Conservation (phyloP, 1,140 invertebrate genomes). For the Cydia amplana region DNA sequence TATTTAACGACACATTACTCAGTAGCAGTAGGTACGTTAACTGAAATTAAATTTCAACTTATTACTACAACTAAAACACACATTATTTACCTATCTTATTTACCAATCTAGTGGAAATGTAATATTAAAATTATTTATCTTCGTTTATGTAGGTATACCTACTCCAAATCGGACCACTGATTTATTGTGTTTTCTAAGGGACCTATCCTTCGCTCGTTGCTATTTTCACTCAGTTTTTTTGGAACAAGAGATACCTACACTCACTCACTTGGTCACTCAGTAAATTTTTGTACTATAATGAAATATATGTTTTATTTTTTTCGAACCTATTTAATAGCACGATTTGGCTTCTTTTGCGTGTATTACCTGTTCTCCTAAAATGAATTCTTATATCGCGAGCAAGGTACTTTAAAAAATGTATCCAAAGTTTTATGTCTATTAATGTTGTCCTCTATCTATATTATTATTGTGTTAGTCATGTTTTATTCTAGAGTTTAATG, state of each 20-base stretch:
- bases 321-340: too few relatives aligned
- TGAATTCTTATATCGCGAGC: neutral
- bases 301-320: too few relatives aligned
- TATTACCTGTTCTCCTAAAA: neutral
- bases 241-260: too few relatives aligned
- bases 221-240: too few relatives aligned
- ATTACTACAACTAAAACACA: too few relatives aligned
- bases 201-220: conserved; percentile 33
- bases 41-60: too few relatives aligned
- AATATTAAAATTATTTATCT: neutral
- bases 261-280: too few relatives aligned
- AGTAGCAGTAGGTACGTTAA: too few relatives aligned
- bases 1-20: too few relatives aligned
- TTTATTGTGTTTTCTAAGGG: conserved; percentile 37
- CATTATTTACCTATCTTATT: neutral
- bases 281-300: too few relatives aligned
- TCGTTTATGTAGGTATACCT: neutral
- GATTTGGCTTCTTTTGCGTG: too few relatives aligned
- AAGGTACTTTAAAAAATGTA: conserved; percentile 9
- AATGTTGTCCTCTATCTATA: conserved; percentile 5
- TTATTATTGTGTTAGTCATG: conserved; percentile 25
- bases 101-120: neutral
- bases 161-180: conserved; percentile 33
- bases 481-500: conserved; percentile 36
- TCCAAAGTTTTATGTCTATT: conserved; percentile 17